Evolutionary conservation across 2,888 invertebrate species (phyloP), one percentile per base, ranked within the genome.

Genomic region (Drosophila barbarae): DNA sequence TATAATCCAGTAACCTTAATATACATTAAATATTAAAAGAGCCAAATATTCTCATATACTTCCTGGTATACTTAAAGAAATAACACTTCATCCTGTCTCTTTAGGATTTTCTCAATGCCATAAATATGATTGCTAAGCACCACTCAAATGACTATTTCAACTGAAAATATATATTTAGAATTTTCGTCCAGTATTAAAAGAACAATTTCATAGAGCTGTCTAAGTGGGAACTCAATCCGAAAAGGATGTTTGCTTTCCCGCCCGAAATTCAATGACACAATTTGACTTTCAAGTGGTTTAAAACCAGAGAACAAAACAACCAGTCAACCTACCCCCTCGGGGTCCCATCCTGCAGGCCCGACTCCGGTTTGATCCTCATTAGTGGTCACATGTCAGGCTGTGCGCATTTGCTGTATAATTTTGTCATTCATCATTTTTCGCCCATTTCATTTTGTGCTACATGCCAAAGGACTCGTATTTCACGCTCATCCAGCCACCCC

Each of bases 391-490:
- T 82, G 84, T 84, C 81, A 79, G 74, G 44, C 55, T 49, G 77
- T 63, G 71, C 74, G 83, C 80, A 79, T 77, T 83, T 80, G 79
- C 79, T 84, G 81, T 79, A 84, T 82, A 82, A 82, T 82, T 84
- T 79, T 79, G 84, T 84, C 84, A 84, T 82, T 82, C 81, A 82
- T 82, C 79, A 82, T 82, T 82, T 82, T 82, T 83, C 77, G 76
- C 76, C 77, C 79, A 79, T 82, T 82, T 82, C 72, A 66, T 69
- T 72, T 77, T 58, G 64, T 61, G 69, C 66, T 73, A 77, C 80
- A 80, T 79, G 77, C 74, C 69, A 59, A 60, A 77, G 74, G 76
- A 77, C 72, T 78, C 81, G 81, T 74, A 78, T 78, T 81, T 81
- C 77, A 78, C 49, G 51, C 63, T 63, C 63, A 26, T 59, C 34